Evolutionary conservation across 2,113 vertebrate genomes (phyloP), one percentile per base, ranked within the genome.

Genomic region (Merops nubicus): DNA sequence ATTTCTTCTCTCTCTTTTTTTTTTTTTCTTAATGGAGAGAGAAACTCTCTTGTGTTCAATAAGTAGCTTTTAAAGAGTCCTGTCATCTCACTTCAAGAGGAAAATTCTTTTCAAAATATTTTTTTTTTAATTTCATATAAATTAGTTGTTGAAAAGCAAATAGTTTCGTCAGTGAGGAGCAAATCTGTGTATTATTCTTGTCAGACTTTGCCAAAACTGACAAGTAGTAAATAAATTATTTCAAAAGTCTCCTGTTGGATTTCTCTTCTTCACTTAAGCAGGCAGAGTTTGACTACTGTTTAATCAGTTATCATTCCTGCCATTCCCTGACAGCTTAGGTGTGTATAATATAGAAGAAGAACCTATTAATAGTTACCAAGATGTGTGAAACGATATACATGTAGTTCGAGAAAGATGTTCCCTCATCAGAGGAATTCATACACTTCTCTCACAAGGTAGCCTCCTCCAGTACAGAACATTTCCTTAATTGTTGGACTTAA

Each of bases 41-140:
- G 9, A 21, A 13, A 79, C 12, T n/a, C 6, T 26, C 22, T 67
- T 0, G 0, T 56, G 15, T 69, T 45, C 3, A 3, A 51, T 56
- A 75, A 53, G 43, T 31, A 88, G 15, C 21, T 62, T 88, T 72
- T 25, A 40, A 3, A 50, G 34, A 48, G 28, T 79, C 13, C 36
- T 33, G 5, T 62, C 11, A 16, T 62, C 31, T 72, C 47, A 57
- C 15, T 56, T 68, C 16, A 53, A 21, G 43, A 67, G 11, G 47
- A 51, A 79, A 51, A 82, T 22, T 59, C 1, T 68, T 67, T 53
- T 62, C 22, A 11, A 78, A 50, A 54, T 69, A 53, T 72, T 85
- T n/a, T 21, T n/a, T n/a, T n/a, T n/a, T n/a, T n/a, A n/a, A n/a
- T 82, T 89, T 83, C 16, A 13, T 57, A 11, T 28, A 5, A 88